Percentiles rank a stretch among this genome's conserved stretches.
Evolutionary conservation across 2,797 vertebrate genomes (phyloP).

Genomic region (Valencia hispanica): DNA sequence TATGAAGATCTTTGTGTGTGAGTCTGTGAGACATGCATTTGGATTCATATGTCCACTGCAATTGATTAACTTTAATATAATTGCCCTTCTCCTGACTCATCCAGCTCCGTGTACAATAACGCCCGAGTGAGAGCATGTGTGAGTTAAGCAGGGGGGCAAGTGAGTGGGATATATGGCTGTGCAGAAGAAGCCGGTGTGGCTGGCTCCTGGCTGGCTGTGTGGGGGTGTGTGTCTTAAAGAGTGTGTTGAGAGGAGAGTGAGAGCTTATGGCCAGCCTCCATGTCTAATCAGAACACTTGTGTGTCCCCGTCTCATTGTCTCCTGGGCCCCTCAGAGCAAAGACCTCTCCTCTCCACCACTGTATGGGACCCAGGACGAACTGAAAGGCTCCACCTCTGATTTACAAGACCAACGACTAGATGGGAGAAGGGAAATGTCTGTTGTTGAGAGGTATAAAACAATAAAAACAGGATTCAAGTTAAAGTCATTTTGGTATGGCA

Average conservation of each 20-base stretch:
- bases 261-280: constrained; percentile 66
- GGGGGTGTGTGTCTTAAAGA: constrained; percentile 72
- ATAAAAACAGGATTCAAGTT: background rate
- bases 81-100: constrained; percentile 36
- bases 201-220: constrained; percentile 75
- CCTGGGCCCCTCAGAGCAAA: constrained; percentile 69
- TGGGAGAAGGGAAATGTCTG: background rate
- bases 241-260: constrained; percentile 78
- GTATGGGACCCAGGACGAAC: constrained; percentile 54
- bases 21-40: constrained; percentile 36
- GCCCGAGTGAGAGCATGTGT: constrained; percentile 19
- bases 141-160: constrained; percentile 17
- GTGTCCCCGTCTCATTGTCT: constrained; percentile 83
- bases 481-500: background rate
- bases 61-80: constrained; percentile 52
- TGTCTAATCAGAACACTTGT: constrained; percentile 84
- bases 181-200: constrained; percentile 35
- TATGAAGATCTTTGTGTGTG: constrained; percentile 29
- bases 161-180: constrained; percentile 27
- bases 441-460: background rate
- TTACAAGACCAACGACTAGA: background rate
- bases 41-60: constrained; percentile 33
- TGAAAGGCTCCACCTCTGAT: constrained; percentile 46
- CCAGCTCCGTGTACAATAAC: constrained; percentile 30
- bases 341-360: constrained; percentile 54